Evolutionary conservation across 1,140 invertebrate species (phyloP).

Genomic region (Orchesella cincta): DNA sequence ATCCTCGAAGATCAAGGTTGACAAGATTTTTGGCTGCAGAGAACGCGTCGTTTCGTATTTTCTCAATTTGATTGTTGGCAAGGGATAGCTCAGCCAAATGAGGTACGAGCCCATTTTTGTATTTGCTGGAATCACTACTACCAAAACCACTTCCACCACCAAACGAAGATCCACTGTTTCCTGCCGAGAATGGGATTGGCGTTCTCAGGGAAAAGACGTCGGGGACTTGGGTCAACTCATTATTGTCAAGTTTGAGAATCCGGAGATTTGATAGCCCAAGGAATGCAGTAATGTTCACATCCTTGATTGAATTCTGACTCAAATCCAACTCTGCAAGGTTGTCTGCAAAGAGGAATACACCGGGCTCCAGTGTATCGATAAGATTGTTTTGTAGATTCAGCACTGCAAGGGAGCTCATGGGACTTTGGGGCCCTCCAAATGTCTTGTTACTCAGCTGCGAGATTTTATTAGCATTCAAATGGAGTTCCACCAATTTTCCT

Average conservation of each 20-base stretch:
- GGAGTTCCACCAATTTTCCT: slow-evolving; percentile 75
- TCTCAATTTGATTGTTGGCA: slow-evolving; percentile 76
- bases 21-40: slow-evolving; percentile 71
- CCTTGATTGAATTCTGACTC: slow-evolving; percentile 79
- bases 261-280: slow-evolving; percentile 72
- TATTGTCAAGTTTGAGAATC: slow-evolving; percentile 81
- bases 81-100: slow-evolving; percentile 78
- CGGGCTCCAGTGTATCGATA: slow-evolving; percentile 72
- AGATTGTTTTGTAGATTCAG: slow-evolving; percentile 80
- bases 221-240: slow-evolving; percentile 74
- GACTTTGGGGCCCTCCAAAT: slow-evolving; percentile 65
- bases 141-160: slow-evolving; percentile 59
- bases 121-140: neutral
- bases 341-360: slow-evolving; percentile 72
- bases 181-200: neutral
- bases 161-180: slow-evolving; percentile 67
- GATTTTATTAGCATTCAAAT: slow-evolving; percentile 82
- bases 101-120: slow-evolving; percentile 37
- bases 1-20: slow-evolving; percentile 76
- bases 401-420: slow-evolving; percentile 70
- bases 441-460: slow-evolving; percentile 74
- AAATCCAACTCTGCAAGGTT: slow-evolving; percentile 82
- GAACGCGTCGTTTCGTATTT: slow-evolving; percentile 73
- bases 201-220: slow-evolving; percentile 45
- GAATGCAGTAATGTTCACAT: slow-evolving; percentile 76